Evolutionary conservation across 1,140 invertebrate genomes (phyloP), one percentile per base, ranked within the genome.

Genomic region (Nomia melanderi): DNA sequence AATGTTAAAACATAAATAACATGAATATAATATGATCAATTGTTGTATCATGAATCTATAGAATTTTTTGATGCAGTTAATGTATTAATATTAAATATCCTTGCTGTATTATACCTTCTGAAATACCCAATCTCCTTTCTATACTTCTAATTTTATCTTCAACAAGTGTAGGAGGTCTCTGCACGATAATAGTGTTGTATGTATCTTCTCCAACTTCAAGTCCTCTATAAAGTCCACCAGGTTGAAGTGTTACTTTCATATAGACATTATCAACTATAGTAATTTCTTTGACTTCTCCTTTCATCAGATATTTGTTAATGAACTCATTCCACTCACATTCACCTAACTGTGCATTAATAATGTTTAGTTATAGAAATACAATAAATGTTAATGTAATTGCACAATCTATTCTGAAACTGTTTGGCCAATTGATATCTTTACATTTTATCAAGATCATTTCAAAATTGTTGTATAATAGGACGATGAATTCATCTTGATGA

Each of bases 321-420:
- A 99, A 98, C 93, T 99, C 98, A 93, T 98, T 97, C 98, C 98
- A 99, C 97, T 98, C 27, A 98, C 20, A 1, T 9, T 41, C 6
- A 14, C 1, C 0, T 47, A 76, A 20, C 6, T 17, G 31, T 27
- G 60, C 54, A 50, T 60, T 66, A 29, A 63, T 44, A 20, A 60
- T 20, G 1, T 8, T 36, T n/a, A 17, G 20, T 50, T 50, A 50
- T 36, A 36, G 3, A 8, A 36, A 8, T 36, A 5, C 8, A 50
- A 20, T n/a, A n/a, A 20, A 20, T 47, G 5, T 17, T 6, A n/a
- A 47, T 1, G 4, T 17, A 14, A 44, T 44, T 1, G 4, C 4
- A 44, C 14, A 44, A 17, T 44, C 11, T 44, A 17, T 1, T 0
- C 41, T 17, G 11, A 44, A 44, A 44, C 14, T 44, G 41, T 44